Evolutionary conservation across 2,888 invertebrate species (phyloP).

Genomic region (Lasioglossum figueresi): DNA sequence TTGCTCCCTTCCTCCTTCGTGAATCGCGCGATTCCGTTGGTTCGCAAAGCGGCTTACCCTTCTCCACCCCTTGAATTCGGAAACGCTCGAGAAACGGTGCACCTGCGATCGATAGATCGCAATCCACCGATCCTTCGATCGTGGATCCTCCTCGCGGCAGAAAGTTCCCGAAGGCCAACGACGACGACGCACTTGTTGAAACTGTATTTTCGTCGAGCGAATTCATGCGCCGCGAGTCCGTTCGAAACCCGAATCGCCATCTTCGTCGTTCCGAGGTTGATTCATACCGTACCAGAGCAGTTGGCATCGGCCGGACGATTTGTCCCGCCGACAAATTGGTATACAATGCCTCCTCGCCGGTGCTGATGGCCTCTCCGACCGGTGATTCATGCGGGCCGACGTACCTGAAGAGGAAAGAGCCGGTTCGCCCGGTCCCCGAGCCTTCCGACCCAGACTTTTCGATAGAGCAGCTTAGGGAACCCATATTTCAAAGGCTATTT

Average conservation of each 20-base stretch:
- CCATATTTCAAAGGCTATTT: constrained; percentile 9
- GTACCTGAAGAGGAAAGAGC: constrained; percentile 7
- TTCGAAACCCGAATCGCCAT: constrained; percentile 38
- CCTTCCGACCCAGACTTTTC: constrained; percentile 5
- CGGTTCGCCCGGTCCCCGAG: neutral
- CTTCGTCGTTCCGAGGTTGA: constrained; percentile 39
- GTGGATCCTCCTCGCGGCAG: constrained; percentile 3
- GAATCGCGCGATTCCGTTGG: constrained; percentile 72
- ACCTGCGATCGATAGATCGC: constrained; percentile 51
- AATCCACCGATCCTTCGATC: constrained; percentile 7
- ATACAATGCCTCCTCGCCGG: constrained; percentile 17
- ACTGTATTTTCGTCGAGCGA: constrained; percentile 38
- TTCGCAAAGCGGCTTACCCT: constrained; percentile 82
- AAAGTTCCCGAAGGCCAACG: neutral
- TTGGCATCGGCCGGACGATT: constrained; percentile 45
- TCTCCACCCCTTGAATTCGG: constrained; percentile 71
- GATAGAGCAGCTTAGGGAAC: neutral
- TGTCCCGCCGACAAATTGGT: constrained; percentile 31
- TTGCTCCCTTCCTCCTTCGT: constrained; percentile 74
- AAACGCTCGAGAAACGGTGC: constrained; percentile 47
- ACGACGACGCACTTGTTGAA: constrained; percentile 4
- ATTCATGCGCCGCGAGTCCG: neutral
- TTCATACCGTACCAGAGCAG: constrained; percentile 51
- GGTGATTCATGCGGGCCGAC: neutral
- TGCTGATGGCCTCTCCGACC: neutral